Percentiles rank a stretch among this genome's conserved stretches.
phyloP scores from a whole-genome alignment of 2,113 vertebrate species.

The Corythaixoides concolor region DNA sequence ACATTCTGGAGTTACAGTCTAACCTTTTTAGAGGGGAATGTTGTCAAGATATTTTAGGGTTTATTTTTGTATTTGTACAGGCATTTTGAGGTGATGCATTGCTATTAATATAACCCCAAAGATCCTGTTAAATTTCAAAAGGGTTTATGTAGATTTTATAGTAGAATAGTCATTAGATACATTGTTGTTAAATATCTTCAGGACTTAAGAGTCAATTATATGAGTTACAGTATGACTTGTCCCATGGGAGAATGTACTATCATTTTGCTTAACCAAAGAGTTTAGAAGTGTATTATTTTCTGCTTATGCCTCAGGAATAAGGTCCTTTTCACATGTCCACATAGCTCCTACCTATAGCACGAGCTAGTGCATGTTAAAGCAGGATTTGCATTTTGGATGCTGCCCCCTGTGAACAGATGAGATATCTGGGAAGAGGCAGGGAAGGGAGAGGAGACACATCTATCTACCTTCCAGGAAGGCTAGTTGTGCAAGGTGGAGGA shows the following conservation, averaged over 20 bases:
- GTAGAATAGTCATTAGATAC: not conserved
- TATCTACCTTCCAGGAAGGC: not conserved
- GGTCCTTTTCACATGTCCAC: not conserved
- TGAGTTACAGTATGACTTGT: not conserved
- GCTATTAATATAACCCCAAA: not conserved
- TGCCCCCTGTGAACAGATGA: not conserved
- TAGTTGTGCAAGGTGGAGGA: not conserved
- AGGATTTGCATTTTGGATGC: not conserved
- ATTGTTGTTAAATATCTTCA: not conserved
- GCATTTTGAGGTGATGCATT: not conserved
- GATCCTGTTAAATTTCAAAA: not conserved
- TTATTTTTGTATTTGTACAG: not conserved
- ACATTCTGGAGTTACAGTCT: not conserved
- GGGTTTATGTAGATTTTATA: not conserved
- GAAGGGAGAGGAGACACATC: not conserved
- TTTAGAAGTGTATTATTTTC: not conserved
- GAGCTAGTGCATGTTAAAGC: not conserved
- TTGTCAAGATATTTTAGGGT: not conserved
- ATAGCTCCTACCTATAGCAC: not conserved
- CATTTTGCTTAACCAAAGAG: not conserved
- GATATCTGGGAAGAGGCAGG: not conserved
- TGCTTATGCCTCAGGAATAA: not conserved
- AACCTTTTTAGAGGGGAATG: not conserved
- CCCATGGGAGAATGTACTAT: not conserved
- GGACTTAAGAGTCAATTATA: not conserved